These are phyloP conservation scores for Drosophila trichaetosa DNA, from an alignment of 2,888 invertebrate genomes.

Conservation along the genomic window DNA sequence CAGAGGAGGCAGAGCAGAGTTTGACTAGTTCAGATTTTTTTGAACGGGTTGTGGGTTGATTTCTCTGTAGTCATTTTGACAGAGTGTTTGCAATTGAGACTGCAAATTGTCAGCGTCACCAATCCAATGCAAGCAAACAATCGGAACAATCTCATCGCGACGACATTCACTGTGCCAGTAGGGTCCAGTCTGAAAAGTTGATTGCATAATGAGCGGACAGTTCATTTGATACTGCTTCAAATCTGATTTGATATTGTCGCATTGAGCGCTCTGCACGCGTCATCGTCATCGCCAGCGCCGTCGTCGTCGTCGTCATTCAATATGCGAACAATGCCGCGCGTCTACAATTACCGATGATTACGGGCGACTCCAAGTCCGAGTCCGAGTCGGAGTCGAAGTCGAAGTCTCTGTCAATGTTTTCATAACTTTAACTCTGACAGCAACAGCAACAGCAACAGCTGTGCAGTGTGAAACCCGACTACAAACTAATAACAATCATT, in stretches of 20 bases:
- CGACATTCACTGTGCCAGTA: conserved; percentile 43
- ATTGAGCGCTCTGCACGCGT: conserved; percentile 32
- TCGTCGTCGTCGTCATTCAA: conserved; percentile 62
- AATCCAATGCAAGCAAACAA: conserved; percentile 29
- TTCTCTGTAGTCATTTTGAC: conserved; percentile 59
- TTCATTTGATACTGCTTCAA: conserved; percentile 71
- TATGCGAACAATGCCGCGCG: conserved; percentile 68
- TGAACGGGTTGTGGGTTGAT: conserved; percentile 31
- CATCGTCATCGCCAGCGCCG: conserved; percentile 16
- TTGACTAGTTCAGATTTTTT: conserved; percentile 52
- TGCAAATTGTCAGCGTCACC: conserved; percentile 62
- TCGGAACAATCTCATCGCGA: conserved; percentile 17
- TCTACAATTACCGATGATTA: conserved; percentile 63
- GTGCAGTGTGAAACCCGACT: conserved; percentile 37
- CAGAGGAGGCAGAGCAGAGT: conserved; percentile 1
- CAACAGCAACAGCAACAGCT: conserved; percentile 23
- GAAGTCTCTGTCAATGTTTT: conserved; percentile 42
- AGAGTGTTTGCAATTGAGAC: conserved; percentile 57
- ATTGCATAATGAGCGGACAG: conserved; percentile 64
- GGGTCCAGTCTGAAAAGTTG: conserved; percentile 32
- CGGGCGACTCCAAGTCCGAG: conserved; percentile 10
- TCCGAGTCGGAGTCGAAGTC: conserved; percentile 17
- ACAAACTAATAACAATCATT: conserved; percentile 54
- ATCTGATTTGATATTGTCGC: conserved; percentile 71
- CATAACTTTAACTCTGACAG: conserved; percentile 44